These are phyloP conservation scores for Drosophila melanogaster DNA, from an alignment of 1,140 invertebrate genomes.

Conservation along the genomic window Release_6_plus_ISO1_MT NT_033777.3:20874501-20875000, in stretches of 20 bases:
- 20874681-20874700: not conserved
- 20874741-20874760: conserved; percentile 9
- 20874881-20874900: too few species aligned
- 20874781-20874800: conserved; percentile 49
- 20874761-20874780: conserved; percentile 44
- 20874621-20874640: too few species aligned
- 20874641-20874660: conserved; percentile 14
- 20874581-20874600: too few species aligned
- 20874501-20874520: too few species aligned
- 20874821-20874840: conserved; percentile 21
- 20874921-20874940: conserved; percentile 50
- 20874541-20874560: too few species aligned
- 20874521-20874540: too few species aligned
- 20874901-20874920: conserved; percentile 37
- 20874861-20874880: conserved; percentile 42
- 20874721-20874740: not conserved
- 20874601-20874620: too few species aligned
- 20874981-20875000: conserved; percentile 16
- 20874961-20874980: conserved; percentile 56
- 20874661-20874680: conserved; percentile 13
- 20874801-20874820: conserved; percentile 22
- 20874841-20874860: conserved; percentile 50
- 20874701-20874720: not conserved
- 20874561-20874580: too few species aligned
- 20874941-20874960: conserved; percentile 50